Percentiles rank a stretch among this genome's conserved stretches.
Evolutionary conservation across 1,140 invertebrate species (phyloP).

Genomic region (Trichomalopsis sarcophagae): DNA sequence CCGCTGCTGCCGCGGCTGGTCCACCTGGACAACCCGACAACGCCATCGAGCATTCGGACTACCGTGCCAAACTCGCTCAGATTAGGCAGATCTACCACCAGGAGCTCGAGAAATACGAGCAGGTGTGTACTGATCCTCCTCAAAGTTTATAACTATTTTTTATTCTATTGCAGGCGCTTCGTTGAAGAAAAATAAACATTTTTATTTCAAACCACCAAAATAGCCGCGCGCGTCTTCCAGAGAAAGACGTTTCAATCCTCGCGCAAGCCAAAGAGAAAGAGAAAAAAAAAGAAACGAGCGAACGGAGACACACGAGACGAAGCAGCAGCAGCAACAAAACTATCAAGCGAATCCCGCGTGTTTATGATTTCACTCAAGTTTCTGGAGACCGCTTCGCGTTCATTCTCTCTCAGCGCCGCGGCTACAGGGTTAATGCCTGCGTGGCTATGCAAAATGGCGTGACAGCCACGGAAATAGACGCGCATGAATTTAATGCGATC

Average conservation of each 20-base stretch:
- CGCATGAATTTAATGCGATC: slow-evolving; percentile 69
- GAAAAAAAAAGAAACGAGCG: not conserved
- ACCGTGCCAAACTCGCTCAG: slow-evolving; percentile 98
- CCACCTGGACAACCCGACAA: slow-evolving; percentile 88
- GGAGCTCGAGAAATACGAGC: slow-evolving; percentile 99
- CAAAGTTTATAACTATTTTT: not conserved
- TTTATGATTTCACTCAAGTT: slow-evolving; percentile 48
- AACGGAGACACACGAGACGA: not conserved
- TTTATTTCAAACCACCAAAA: too few relatives aligned
- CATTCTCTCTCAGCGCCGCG: not conserved
- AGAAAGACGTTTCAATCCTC: too few relatives aligned
- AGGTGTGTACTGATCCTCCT: slow-evolving; percentile 74
- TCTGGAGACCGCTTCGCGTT: slow-evolving; percentile 37
- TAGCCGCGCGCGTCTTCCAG: too few relatives aligned
- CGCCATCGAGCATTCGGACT: slow-evolving; percentile 99
- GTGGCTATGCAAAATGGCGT: slow-evolving; percentile 70
- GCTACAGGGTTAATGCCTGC: slow-evolving; percentile 65
- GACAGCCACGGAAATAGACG: slow-evolving; percentile 72
- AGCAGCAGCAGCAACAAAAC: not conserved
- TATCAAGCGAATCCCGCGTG: slow-evolving; percentile 6
- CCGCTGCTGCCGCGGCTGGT: slow-evolving; percentile 88
- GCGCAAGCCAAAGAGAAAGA: not conserved
- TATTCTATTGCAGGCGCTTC: not conserved
- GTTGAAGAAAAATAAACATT: too few relatives aligned
- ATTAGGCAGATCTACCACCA: slow-evolving; percentile 99